These are phyloP conservation scores for Tetramorium alpestre DNA, from an alignment of 1,140 invertebrate genomes.

Conservation along the genomic window DNA sequence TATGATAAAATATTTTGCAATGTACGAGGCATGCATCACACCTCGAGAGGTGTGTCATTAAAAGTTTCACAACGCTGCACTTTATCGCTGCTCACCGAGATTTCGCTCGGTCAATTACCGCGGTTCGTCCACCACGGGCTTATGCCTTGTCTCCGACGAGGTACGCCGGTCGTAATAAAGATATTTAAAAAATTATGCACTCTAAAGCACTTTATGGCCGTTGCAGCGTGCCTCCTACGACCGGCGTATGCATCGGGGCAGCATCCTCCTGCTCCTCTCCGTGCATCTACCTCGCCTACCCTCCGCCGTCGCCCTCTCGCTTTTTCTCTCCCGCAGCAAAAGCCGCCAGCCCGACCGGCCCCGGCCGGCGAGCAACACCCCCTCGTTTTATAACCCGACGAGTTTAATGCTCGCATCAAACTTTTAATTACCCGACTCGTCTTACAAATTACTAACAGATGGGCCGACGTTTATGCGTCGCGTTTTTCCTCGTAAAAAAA, in stretches of 20 bases:
- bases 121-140: constrained; percentile 34
- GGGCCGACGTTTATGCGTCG: constrained; percentile 78
- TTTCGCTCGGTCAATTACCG: constrained; percentile 70
- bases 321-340: constrained; percentile 27
- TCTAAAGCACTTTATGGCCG: constrained; percentile 72
- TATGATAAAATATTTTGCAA: constrained; percentile 22
- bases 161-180: constrained; percentile 75
- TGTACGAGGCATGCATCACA: too few relatives aligned
- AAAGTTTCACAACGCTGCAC: constrained; percentile 63
- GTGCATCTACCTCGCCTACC: not conserved
- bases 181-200: constrained; percentile 81
- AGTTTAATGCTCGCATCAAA: constrained; percentile 85
- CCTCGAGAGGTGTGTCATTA: constrained; percentile 54
- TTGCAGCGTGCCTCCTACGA: constrained; percentile 59
- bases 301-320: not conserved
- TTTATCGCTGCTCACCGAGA: constrained; percentile 66
- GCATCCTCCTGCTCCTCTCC: not conserved
- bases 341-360: constrained; percentile 22
- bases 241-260: constrained; percentile 42
- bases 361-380: constrained; percentile 67
- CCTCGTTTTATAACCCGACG: constrained; percentile 82
- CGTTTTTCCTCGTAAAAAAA: constrained; percentile 78
- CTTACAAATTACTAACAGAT: constrained; percentile 85
- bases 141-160: constrained; percentile 37
- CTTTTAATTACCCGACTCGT: constrained; percentile 84